Conservation (phyloP, 2,888 invertebrate genomes). For the Thereva nobilitata region DNA sequence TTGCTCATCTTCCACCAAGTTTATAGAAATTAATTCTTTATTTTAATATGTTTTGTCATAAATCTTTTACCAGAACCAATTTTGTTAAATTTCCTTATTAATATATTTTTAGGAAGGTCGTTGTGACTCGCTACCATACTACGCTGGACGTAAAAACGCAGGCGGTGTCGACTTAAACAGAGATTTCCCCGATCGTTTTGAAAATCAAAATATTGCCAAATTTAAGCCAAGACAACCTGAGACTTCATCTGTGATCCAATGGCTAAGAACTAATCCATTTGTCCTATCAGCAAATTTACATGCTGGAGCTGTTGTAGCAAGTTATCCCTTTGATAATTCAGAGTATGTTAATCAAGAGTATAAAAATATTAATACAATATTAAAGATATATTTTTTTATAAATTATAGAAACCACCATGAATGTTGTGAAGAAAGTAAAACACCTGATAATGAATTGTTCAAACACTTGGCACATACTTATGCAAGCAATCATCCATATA, state of each 20-base stretch:
- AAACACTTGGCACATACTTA: conserved; percentile 76
- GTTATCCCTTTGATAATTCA: conserved; percentile 93
- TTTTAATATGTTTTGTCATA: too few species aligned
- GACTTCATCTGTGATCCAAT: conserved; percentile 84
- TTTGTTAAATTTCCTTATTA: conserved; percentile 21
- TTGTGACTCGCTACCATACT: conserved; percentile 71
- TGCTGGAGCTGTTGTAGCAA: conserved; percentile 90
- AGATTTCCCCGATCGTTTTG: conserved; percentile 91
- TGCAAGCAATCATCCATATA: conserved; percentile 72
- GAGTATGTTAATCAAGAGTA: conserved; percentile 61
- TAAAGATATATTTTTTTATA: conserved; percentile 1
- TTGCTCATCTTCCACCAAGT: too few species aligned
- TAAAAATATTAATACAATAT: background rate
- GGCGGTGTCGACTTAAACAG: conserved; percentile 83
- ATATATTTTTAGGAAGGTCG: conserved; percentile 69
- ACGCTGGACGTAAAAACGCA: conserved; percentile 79
- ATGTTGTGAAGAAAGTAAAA: conserved; percentile 73
- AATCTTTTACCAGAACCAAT: too few species aligned
- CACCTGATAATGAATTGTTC: conserved; percentile 84
- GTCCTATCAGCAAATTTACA: conserved; percentile 93
- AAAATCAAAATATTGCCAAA: conserved; percentile 54
- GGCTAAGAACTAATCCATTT: conserved; percentile 85
- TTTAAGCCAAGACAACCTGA: conserved; percentile 73
- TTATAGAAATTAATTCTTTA: too few species aligned
- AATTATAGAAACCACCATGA: conserved; percentile 59